Percentiles rank a stretch among this genome's conserved stretches.
These are phyloP conservation scores for Tenthredo distinguenda DNA, from an alignment of 2,888 invertebrate genomes.

Conservation along the genomic window DNA sequence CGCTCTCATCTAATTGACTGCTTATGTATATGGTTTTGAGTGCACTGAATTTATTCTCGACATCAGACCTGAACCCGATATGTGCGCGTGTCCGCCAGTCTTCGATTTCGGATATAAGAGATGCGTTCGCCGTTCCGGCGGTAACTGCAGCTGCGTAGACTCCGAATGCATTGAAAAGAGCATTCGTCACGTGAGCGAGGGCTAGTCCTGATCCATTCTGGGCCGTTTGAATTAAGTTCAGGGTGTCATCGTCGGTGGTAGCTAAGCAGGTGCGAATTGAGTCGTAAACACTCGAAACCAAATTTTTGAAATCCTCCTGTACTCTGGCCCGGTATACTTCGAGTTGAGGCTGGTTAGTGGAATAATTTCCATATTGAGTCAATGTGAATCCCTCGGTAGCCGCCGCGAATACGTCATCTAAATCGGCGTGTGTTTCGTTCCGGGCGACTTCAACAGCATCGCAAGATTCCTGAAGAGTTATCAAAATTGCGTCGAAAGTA, in stretches of 20 bases:
- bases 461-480: background rate
- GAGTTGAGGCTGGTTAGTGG: background rate
- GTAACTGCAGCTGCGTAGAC: background rate
- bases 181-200: background rate
- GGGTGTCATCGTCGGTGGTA: background rate
- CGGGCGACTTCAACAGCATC: background rate
- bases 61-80: background rate
- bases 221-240: background rate
- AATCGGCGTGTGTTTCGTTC: background rate
- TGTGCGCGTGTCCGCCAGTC: background rate
- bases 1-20: background rate
- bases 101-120: background rate
- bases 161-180: background rate
- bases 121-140: background rate
- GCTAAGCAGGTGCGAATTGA: background rate
- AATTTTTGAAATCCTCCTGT: background rate
- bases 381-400: background rate
- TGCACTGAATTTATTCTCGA: background rate
- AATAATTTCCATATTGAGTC: background rate
- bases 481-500: background rate
- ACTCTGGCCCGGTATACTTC: background rate
- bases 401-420: background rate
- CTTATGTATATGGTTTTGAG: conserved; percentile 1
- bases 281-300: background rate
- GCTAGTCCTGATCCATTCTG: background rate